Base-by-base conservation (phyloP, 2,113 vertebrate genomes). In the Circaetus cinerascens region DNA sequence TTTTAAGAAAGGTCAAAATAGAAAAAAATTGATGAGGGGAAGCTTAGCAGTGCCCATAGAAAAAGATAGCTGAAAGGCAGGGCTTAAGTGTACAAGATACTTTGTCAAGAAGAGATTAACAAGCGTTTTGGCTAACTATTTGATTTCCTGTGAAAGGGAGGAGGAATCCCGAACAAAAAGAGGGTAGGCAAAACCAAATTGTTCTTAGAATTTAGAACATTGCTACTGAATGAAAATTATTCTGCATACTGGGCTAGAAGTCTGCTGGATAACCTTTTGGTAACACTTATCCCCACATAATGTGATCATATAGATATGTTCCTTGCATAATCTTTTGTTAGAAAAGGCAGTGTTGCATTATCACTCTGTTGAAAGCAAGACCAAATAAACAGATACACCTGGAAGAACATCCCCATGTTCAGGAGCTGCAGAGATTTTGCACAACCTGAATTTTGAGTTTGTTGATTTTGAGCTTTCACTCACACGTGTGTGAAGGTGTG, bases 121-220 rank as follows among this genome's bases (percentile, higher is more conserved):
- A 57, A 53, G 40, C 1, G 0, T 41, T 88, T 80, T 83, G 19
- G 21, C 38, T 45, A 63, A 34, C 41, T 71, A 5, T 19, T 93
- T 96, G 88, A 92, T 74, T 86, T 93, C 30, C 79, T 71, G 34
- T 64, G 73, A 29, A 83, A 90, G 87, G 73, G 48, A 92, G 73
- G 48, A 92, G 20, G 34, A 90, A 51, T 88, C 63, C 60, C 16
- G 5, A 75, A 50, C 6, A 85, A 40, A 96, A 97, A 92, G 23
- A 38, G 38, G n/a, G 40, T 76, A 96, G 73, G 69, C 91, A 93
- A 95, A 92, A 74, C 9, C 5, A 64, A 95, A 59, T 81, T 84
- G 55, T 86, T 97, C 64, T 83, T 97, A 91, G 74, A 96, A 77
- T 96, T 93, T 75, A 88, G 76, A 88, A 53, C 86, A 67, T 23